A percentile compares a stretch with the other conserved stretches of the same genome.
Conservation (phyloP, 2,113 vertebrate genomes). For the Enhydra lutris region DNA sequence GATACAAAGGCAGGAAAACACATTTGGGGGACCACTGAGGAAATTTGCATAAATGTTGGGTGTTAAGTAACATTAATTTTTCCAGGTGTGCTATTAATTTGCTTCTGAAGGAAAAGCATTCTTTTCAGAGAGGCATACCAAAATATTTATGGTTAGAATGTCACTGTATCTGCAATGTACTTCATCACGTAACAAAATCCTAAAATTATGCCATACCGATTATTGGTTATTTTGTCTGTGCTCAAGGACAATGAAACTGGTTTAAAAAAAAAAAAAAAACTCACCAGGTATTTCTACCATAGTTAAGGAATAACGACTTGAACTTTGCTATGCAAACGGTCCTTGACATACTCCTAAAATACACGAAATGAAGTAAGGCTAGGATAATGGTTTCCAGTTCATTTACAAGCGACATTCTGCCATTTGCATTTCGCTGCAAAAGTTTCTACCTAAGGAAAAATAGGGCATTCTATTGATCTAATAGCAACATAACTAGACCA, state of each 20-base stretch:
- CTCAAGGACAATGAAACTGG: not conserved
- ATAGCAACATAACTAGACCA: not conserved
- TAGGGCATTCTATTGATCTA: not conserved
- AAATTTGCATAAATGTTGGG: not conserved
- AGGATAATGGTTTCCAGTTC: not conserved
- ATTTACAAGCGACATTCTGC: not conserved
- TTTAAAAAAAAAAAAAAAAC: not conserved
- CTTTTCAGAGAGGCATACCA: not conserved
- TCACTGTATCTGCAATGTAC: not conserved
- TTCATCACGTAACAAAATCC: slow-evolving; percentile 29
- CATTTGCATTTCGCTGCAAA: not conserved
- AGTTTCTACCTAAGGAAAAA: not conserved
- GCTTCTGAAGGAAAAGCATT: not conserved
- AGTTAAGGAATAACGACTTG: not conserved
- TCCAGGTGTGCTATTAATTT: not conserved
- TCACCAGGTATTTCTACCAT: slow-evolving; percentile 21
- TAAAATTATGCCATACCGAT: not conserved
- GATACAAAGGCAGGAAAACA: not conserved
- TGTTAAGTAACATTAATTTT: not conserved
- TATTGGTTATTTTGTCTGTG: not conserved
- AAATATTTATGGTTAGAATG: not conserved
- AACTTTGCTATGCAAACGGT: not conserved
- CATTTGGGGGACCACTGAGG: not conserved
- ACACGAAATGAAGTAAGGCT: not conserved
- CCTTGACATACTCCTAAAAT: not conserved